Evolutionary conservation across 2,888 invertebrate genomes (phyloP).

Genomic region (Monoplex corrugatus): DNA sequence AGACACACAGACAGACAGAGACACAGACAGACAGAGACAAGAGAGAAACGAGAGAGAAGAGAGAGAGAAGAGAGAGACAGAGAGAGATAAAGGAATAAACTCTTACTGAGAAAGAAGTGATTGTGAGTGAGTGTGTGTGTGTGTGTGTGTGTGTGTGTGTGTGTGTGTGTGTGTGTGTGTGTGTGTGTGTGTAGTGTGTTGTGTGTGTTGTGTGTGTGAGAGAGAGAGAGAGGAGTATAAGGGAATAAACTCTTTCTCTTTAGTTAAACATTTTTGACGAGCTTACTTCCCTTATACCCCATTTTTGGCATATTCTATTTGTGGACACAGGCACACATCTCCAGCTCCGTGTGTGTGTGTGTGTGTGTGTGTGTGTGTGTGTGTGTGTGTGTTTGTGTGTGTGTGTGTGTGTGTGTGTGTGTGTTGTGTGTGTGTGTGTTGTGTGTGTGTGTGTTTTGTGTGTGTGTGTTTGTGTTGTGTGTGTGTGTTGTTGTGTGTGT

Average conservation of each 20-base stretch:
- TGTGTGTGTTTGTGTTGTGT: background rate
- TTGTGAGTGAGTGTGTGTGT: background rate
- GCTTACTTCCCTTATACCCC: no score
- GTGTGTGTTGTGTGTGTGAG: no score
- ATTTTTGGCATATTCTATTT: no score
- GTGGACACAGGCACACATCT: no score
- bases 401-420: constrained; percentile 23
- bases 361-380: constrained; percentile 28
- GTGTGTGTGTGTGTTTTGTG: background rate
- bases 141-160: background rate
- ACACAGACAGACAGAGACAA: no score
- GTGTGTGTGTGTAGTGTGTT: background rate
- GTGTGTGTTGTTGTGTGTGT: background rate
- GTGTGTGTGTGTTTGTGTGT: constrained; percentile 23
- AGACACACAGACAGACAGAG: no score
- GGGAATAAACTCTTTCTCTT: no score
- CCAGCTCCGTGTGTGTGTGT: constrained; percentile 12
- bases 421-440: background rate
- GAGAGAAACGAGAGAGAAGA: background rate
- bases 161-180: background rate
- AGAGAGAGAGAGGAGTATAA: no score
- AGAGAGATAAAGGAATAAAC: background rate
- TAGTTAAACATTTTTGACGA: no score
- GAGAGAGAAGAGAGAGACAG: background rate
- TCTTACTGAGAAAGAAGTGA: background rate